These are phyloP conservation scores for Hiodon alosoides DNA, from an alignment of 2,113 vertebrate genomes.

Conservation along the genomic window DNA sequence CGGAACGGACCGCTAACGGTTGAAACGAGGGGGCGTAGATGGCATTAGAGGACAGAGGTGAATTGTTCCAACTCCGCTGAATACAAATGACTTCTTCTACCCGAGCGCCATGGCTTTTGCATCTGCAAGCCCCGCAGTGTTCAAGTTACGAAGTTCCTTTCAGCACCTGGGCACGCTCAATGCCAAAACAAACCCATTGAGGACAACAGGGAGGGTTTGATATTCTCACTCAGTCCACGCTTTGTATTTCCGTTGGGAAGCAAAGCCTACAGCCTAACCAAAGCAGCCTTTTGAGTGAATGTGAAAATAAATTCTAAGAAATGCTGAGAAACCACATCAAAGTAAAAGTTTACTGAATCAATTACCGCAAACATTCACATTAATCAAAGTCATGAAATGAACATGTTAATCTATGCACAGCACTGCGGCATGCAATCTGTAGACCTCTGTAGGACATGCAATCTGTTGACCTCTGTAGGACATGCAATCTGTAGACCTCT, in stretches of 20 bases:
- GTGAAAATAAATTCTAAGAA: neutral
- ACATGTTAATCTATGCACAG: slow-evolving; percentile 8
- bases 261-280: slow-evolving; percentile 8
- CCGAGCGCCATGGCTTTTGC: too few relatives aligned
- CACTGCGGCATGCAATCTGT: slow-evolving; percentile 1
- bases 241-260: neutral
- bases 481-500: neutral
- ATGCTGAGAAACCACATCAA: slow-evolving; percentile 12
- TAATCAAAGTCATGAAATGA: neutral
- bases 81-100: neutral
- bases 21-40: too few relatives aligned
- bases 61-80: neutral
- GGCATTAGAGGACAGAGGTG: neutral
- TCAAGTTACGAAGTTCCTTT: neutral
- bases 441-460: neutral
- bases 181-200: slow-evolving; percentile 13
- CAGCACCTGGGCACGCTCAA: neutral
- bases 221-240: neutral
- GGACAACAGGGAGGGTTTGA: neutral
- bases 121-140: neutral
- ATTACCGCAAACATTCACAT: slow-evolving; percentile 12
- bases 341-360: slow-evolving; percentile 15
- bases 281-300: slow-evolving; percentile 15
- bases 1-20: too few relatives aligned
- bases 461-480: neutral